These are phyloP conservation scores for Pterostichus niger DNA, from an alignment of 2,888 invertebrate genomes.

Conservation along the genomic window DNA sequence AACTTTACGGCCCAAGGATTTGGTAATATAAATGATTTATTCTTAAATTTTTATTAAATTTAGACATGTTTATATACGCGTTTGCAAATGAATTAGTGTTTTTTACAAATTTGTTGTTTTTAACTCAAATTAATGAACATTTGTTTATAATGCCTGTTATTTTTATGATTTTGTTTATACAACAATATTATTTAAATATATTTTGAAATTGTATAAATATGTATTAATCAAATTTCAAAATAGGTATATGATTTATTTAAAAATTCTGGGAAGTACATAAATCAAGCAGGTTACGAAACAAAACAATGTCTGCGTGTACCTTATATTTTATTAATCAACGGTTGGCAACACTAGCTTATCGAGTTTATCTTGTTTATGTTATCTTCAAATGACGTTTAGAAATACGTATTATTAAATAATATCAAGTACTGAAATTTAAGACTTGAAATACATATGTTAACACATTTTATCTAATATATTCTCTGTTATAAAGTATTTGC, in stretches of 20 bases:
- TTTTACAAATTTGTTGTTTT: background rate
- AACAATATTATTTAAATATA: background rate
- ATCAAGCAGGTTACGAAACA: background rate
- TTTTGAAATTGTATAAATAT: background rate
- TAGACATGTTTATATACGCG: background rate
- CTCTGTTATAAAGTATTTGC: background rate
- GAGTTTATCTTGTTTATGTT: conserved; percentile 10
- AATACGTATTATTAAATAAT: background rate
- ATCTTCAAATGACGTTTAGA: background rate
- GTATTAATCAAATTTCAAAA: background rate
- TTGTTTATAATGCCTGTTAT: background rate
- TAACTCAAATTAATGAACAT: background rate
- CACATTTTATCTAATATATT: background rate
- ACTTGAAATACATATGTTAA: background rate
- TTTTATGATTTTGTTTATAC: background rate
- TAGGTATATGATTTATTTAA: background rate
- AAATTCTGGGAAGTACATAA: background rate
- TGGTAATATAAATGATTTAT: conserved; percentile 35
- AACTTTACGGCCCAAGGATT: conserved; percentile 62
- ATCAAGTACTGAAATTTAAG: background rate
- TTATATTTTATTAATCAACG: background rate
- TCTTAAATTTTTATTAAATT: conserved; percentile 4
- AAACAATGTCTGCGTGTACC: background rate
- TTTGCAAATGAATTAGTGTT: background rate
- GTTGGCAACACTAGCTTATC: conserved; percentile 10